phyloP scores from a whole-genome alignment of 2,797 vertebrate species.

The Mastacembelus armatus region DNA sequence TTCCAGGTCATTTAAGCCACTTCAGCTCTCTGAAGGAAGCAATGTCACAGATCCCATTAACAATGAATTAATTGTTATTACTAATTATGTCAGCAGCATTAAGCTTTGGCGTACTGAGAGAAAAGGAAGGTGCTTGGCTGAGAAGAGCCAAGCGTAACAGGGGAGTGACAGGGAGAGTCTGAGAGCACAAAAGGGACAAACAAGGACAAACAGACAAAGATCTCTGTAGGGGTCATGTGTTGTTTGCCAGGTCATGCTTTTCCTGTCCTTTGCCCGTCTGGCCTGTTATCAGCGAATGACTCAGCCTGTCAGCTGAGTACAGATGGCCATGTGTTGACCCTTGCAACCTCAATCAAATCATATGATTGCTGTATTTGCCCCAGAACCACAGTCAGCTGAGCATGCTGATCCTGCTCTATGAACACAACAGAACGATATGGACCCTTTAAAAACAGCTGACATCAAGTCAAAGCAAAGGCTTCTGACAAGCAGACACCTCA shows the following conservation, averaged over 20 bases:
- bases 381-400: conserved; percentile 32
- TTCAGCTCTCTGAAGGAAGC: background rate
- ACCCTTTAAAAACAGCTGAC: conserved; percentile 12
- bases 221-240: conserved; percentile 63
- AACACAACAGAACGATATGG: conserved; percentile 14
- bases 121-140: background rate
- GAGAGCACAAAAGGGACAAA: conserved; percentile 33
- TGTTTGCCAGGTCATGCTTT: conserved; percentile 72
- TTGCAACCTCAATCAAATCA: conserved; percentile 61
- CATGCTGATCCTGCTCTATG: conserved; percentile 6
- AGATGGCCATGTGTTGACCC: conserved; percentile 69
- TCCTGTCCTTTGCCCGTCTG: conserved; percentile 81
- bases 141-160: conserved; percentile 26
- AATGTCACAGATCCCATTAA: background rate
- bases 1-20: background rate
- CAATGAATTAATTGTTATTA: conserved; percentile 42
- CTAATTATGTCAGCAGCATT: background rate
- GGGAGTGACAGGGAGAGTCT: background rate
- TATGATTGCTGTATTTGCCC: conserved; percentile 42
- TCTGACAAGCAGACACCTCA: conserved; percentile 5
- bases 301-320: conserved; percentile 70
- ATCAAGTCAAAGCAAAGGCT: background rate
- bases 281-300: conserved; percentile 65
- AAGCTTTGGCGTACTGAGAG: background rate
- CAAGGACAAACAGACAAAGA: conserved; percentile 39